These are phyloP conservation scores for Edolisoma coerulescens DNA, from an alignment of 2,113 vertebrate genomes.

Conservation along the genomic window DNA sequence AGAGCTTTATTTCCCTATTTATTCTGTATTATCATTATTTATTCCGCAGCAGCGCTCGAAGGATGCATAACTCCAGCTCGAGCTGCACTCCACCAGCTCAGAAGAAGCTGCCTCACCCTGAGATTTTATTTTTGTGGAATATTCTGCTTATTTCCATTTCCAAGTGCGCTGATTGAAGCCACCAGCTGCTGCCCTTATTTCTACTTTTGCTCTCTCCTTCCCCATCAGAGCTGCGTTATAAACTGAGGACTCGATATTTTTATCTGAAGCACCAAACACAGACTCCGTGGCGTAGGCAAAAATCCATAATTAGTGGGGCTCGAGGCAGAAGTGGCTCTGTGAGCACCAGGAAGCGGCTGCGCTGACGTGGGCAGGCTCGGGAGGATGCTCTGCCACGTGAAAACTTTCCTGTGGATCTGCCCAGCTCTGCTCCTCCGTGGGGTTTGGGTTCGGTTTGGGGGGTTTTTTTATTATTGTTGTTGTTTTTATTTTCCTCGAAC, in stretches of 20 bases:
- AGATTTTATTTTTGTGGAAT: not conserved
- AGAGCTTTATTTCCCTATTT: not conserved
- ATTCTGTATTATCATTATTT: not conserved
- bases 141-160: not conserved
- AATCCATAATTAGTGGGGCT: slow-evolving; percentile 26
- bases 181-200: slow-evolving; percentile 35
- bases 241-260: slow-evolving; percentile 4
- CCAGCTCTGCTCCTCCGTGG: not conserved
- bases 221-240: not conserved
- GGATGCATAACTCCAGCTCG: rapidly evolving
- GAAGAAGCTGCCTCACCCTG: not conserved
- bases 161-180: not conserved
- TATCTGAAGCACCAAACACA: slow-evolving; percentile 26
- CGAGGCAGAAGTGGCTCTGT: not conserved
- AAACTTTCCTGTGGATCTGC: not conserved
- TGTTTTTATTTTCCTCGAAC: not conserved
- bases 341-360: not conserved
- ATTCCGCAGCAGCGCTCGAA: not conserved
- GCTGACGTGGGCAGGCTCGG: not conserved
- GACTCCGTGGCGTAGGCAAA: slow-evolving; percentile 27
- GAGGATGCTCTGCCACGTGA: not conserved
- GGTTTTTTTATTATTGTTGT: not conserved
- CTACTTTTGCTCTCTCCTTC: slow-evolving; percentile 9
- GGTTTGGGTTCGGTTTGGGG: rapidly evolving
- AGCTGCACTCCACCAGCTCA: not conserved